Base-by-base conservation (phyloP, 2,888 invertebrate species). In the Zygogramma bicolorata region DNA sequence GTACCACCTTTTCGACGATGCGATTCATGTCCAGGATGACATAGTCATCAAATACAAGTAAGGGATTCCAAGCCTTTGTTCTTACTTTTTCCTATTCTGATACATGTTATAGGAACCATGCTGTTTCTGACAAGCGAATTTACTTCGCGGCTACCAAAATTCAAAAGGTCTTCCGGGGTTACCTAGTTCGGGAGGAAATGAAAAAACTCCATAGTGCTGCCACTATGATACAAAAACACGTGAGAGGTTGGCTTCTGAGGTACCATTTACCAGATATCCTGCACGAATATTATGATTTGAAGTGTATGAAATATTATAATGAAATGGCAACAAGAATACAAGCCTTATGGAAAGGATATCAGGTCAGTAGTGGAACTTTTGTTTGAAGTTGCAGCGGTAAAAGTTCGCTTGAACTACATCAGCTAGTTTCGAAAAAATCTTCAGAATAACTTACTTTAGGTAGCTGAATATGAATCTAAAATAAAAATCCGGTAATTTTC, bases 291-390 rank as follows among this genome's bases (percentile, higher is more conserved):
- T 79, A 80, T 61, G 79, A 81, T 31, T 59, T 31, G 25, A 27
- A 76, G 4, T 78, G 77, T 61, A 15, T 76, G 40, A 65, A 74
- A 0, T 70, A 68, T 57, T 86, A 83, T 68, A 71, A 83, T 59
- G 76, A 70, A 22, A 80, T 80, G 75, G 87, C 87, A 2, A 83
- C 82, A 0, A 84, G 70, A 74, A 85, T 88, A 61, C 86, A 87
- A 77, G 83, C 86, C 22, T 40, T 72, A 7, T 87, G 85, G 85
- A 81, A 81, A 69, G 88, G 87, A 13, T 83, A 84, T 76, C 70
- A 63, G 72, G 85, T 84, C 76, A 75, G 68, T 53, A n/a, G n/a
- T n/a, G n/a, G n/a, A n/a, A n/a, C n/a, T n/a, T 4, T 4, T 7
- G 20, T 53, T 53, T 3, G 2, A 7, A 10, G 7, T 53, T 25